Base-by-base conservation (phyloP, 2,797 vertebrate species). In the Tragelaphus oryx region DNA sequence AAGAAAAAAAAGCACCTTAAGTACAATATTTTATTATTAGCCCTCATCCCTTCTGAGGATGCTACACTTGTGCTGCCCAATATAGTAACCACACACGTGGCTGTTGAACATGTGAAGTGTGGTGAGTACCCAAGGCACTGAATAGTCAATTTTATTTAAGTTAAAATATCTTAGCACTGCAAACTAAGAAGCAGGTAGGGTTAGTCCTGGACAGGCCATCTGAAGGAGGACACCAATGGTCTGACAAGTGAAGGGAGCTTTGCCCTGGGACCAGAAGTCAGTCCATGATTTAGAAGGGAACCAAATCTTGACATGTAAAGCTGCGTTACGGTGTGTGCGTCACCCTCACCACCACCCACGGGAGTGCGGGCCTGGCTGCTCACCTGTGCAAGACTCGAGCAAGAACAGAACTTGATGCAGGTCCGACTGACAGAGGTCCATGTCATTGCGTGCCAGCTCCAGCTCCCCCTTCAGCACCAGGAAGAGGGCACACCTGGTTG, bases 391-490 rank as follows among this genome's bases (percentile, higher is more conserved):
- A 3, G 98, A 98, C 60, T 99, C 99, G 18, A 99, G 98, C 46
- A 99, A 98, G 96, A 99, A 98, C 76, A 98, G 98, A 83, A 99
- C 99, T 92, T 99, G 99, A 74, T 99, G 98, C 41, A 99, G 98
- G 96, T 99, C 99, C 0, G 98, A 97, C 46, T 97, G 96, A 97
- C 99, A 98, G 90, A 99, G 98, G 50, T 98, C 99, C 28, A 75
- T 93, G 89, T 99, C 98, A 0, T 98, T 98, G 48, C 99, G 99
- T 96, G 99, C 98, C 95, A 99, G 97, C 97, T 99, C 99, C 97
- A 99, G 95, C 96, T 99, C 99, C 0, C 99, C 99, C 97, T 99
- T 99, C 92, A 99, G 97, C 93, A 99, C 99, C 95, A 99, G 97
- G 93, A 99, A 98, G 93, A 99, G 98, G 3, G 98, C 98, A 98